Evolutionary conservation across 2,113 vertebrate genomes (phyloP), one percentile per base, ranked within the genome.

Genomic region (Megaleporinus macrocephalus): DNA sequence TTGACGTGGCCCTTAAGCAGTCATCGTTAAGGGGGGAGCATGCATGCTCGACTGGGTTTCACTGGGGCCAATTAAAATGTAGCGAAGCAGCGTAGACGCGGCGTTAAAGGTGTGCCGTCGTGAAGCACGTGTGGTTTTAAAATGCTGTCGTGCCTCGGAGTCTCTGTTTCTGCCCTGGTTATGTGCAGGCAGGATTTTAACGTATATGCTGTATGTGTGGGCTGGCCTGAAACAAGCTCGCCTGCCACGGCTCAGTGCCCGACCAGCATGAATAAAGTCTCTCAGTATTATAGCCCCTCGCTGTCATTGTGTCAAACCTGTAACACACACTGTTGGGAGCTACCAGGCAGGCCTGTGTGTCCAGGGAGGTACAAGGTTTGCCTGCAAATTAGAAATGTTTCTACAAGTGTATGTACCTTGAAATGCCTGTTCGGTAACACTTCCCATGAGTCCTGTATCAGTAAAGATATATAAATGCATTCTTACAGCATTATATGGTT

Each of bases 41-140:
- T 11, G 18, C 77, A 29, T n/a, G 26, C 12, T 26, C 71, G 47
- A 69, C 84, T 51, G 65, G 81, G 84, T 89, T 91, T 90, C 91
- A 87, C 86, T 80, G 92, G 90, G 91, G 91, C 92, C 91, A 93
- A 93, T 93, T 94, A 92, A 89, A 86, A 78, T 41, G 22, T 29
- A 49, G 49, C 30, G 29, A 79, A 81, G 85, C 84, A 82, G 84
- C 73, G 26, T 65, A 36, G 66, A 49, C 41, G 51, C 70, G 18
- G 33, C 44, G 1, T 44, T 63, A 51, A 53, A 55, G 70, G 61
- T 73, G 26, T 20, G 70, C 65, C 3, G 3, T 9, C 6, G 4
- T n/a, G 20, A 22, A n/a, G 20, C 6, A 10, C 22, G 3, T 12
- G 0, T 20, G 7, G 1, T 59, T 24, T 53, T 16, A 53, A 18